Evolutionary conservation across 2,888 invertebrate genomes (phyloP).

Genomic region (Drosophila rellima): DNA sequence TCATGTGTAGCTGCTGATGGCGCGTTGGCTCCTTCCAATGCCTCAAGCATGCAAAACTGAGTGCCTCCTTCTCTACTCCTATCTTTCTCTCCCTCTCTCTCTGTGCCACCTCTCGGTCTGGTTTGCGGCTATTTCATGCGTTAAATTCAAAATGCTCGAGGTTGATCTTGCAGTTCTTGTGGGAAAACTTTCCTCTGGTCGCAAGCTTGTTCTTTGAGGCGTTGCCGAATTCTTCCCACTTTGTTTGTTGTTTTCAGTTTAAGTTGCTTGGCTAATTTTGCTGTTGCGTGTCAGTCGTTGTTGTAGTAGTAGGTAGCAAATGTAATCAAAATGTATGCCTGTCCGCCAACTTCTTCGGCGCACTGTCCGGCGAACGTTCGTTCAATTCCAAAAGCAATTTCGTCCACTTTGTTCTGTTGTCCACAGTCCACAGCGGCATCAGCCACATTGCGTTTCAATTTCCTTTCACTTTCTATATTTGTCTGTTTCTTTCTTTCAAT

Average conservation of each 20-base stretch:
- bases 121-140: slow-evolving; percentile 54
- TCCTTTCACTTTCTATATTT: slow-evolving; percentile 19
- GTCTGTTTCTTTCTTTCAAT: background rate
- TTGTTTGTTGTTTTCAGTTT: slow-evolving; percentile 7
- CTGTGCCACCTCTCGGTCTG: slow-evolving; percentile 10
- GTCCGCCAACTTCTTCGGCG: slow-evolving; percentile 19
- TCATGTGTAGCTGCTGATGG: slow-evolving; percentile 76
- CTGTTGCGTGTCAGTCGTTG: slow-evolving; percentile 35
- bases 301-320: slow-evolving; percentile 54
- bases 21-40: slow-evolving; percentile 31
- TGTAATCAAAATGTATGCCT: slow-evolving; percentile 71
- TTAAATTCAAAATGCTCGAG: slow-evolving; percentile 45
- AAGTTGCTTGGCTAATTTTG: slow-evolving; percentile 42
- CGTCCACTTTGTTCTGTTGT: slow-evolving; percentile 81
- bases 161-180: slow-evolving; percentile 4
- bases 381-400: slow-evolving; percentile 76
- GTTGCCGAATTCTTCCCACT: background rate
- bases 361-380: slow-evolving; percentile 51
- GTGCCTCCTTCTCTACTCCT: slow-evolving; percentile 7
- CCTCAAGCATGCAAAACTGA: slow-evolving; percentile 65
- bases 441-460: slow-evolving; percentile 81
- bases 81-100: background rate
- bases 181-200: background rate
- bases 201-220: slow-evolving; percentile 4
- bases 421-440: slow-evolving; percentile 73